A percentile compares a stretch with the other conserved stretches of the same genome.
Conservation (phyloP, 2,113 vertebrate species). For the Xenopus laevis region DNA sequence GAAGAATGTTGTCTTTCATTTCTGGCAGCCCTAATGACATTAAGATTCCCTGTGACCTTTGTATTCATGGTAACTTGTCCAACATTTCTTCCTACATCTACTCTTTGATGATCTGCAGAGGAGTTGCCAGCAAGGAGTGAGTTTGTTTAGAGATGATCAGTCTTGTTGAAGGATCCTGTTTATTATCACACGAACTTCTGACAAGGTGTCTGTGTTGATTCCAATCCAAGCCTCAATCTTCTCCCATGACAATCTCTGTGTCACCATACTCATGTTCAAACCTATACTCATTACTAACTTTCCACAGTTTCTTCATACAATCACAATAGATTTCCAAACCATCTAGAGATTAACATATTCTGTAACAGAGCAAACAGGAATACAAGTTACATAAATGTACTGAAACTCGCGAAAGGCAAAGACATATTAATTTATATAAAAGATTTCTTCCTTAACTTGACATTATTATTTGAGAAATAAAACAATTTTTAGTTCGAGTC, state of each 20-base stretch:
- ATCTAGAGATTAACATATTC: constrained; percentile 53
- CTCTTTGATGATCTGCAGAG: constrained; percentile 48
- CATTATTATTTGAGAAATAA: too few species aligned
- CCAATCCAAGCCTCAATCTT: constrained; percentile 38
- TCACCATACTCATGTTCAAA: constrained; percentile 71
- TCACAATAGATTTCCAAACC: constrained; percentile 52
- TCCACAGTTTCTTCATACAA: constrained; percentile 67
- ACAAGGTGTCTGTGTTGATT: constrained; percentile 48
- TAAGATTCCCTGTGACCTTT: constrained; percentile 38
- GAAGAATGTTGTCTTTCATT: not conserved
- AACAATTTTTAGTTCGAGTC: too few species aligned
- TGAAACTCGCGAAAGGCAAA: too few species aligned
- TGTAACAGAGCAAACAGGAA: constrained; percentile 50
- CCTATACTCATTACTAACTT: constrained; percentile 74
- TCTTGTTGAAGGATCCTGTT: constrained; percentile 53
- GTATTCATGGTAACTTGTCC: constrained; percentile 41
- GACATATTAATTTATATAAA: too few species aligned
- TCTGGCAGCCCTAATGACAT: not conserved
- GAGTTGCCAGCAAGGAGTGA: constrained; percentile 46
- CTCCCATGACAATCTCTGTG: constrained; percentile 47
- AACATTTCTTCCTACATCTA: constrained; percentile 46
- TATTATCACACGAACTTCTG: constrained; percentile 48
- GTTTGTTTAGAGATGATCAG: constrained; percentile 45
- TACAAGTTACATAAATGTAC: too few species aligned
- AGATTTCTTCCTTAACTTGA: too few species aligned